phyloP scores from a whole-genome alignment of 2,888 invertebrate species.

The Eutolmus rufibarbis region DNA sequence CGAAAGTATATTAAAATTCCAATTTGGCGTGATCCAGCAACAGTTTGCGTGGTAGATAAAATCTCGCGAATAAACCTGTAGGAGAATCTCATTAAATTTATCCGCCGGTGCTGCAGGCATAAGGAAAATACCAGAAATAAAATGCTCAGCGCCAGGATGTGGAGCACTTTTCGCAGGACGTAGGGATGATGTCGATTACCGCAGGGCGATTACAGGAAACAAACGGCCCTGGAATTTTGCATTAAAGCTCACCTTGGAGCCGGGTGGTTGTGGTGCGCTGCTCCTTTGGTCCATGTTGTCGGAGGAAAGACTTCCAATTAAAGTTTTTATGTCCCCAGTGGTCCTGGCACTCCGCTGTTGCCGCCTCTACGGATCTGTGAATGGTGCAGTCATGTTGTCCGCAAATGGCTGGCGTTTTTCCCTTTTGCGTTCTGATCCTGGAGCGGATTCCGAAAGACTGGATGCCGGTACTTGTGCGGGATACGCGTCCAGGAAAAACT shows the following conservation, averaged over 20 bases:
- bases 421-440: background rate
- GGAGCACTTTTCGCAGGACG: background rate
- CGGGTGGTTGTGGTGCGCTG: background rate
- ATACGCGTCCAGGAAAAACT: background rate
- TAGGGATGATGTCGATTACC: constrained; percentile 33
- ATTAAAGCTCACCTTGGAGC: constrained; percentile 7
- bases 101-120: background rate
- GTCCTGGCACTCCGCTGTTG: background rate
- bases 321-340: background rate
- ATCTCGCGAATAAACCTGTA: constrained; percentile 1
- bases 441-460: background rate
- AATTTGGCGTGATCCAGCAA: constrained; percentile 23
- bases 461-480: background rate
- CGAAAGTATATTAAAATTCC: constrained; percentile 5
- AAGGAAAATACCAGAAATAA: constrained; percentile 25
- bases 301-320: background rate
- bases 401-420: background rate
- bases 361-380: background rate
- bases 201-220: constrained; percentile 4
- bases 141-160: background rate
- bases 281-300: background rate
- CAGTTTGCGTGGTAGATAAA: constrained; percentile 3
- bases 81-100: constrained; percentile 18
- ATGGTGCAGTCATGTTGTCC: constrained; percentile 8
- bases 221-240: background rate